These are phyloP conservation scores for Gerosis bhagava DNA, from an alignment of 2,888 invertebrate genomes.

Conservation along the genomic window DNA sequence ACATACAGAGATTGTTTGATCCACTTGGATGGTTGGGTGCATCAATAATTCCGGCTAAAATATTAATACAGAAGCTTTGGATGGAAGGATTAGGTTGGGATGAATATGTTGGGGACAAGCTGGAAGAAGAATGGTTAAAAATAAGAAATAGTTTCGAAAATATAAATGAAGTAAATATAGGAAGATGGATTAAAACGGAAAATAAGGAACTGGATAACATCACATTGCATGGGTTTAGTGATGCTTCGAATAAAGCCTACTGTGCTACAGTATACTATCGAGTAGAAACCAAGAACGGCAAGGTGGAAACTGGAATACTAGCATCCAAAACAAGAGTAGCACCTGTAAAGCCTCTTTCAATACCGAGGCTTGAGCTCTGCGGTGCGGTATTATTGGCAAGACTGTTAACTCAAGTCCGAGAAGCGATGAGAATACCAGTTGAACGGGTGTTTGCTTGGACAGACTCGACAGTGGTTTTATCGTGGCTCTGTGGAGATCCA, in stretches of 20 bases:
- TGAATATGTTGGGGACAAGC: slow-evolving; percentile 6
- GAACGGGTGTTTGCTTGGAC: slow-evolving; percentile 31
- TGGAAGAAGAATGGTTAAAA: slow-evolving; percentile 4
- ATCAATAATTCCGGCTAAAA: slow-evolving; percentile 17
- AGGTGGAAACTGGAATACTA: slow-evolving; percentile 17
- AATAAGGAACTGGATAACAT: neutral
- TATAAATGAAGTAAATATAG: slow-evolving; percentile 1
- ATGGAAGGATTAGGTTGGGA: slow-evolving; percentile 22
- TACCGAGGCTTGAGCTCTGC: slow-evolving; percentile 27
- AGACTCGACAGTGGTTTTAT: slow-evolving; percentile 26
- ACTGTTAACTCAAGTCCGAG: slow-evolving; percentile 19
- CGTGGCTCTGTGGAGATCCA: slow-evolving; percentile 28
- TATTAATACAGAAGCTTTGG: slow-evolving; percentile 24
- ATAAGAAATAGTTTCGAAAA: slow-evolving; percentile 3
- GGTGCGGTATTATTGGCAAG: slow-evolving; percentile 24
- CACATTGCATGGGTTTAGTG: slow-evolving; percentile 15
- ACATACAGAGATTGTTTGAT: slow-evolving; percentile 21
- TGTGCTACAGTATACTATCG: slow-evolving; percentile 26
- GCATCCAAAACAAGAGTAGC: slow-evolving; percentile 22
- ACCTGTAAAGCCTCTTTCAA: slow-evolving; percentile 22
- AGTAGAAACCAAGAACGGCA: slow-evolving; percentile 2
- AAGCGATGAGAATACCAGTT: no score
- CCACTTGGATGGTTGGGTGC: slow-evolving; percentile 22
- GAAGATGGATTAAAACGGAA: neutral
- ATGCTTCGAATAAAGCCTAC: slow-evolving; percentile 25